phyloP scores from a whole-genome alignment of 2,888 invertebrate species.

The Lepetodrilus schrolli region DNA sequence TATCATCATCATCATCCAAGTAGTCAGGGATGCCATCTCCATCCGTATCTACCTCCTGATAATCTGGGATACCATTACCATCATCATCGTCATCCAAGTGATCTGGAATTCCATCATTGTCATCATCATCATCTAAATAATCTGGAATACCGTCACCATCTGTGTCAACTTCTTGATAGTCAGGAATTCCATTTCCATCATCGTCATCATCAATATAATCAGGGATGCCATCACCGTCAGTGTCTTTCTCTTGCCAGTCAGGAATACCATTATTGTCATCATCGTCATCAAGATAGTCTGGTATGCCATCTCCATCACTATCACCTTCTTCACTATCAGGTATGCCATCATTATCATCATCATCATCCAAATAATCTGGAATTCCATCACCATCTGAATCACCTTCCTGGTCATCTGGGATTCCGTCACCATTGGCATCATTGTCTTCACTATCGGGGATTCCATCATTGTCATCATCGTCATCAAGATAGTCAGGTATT shows the following conservation, averaged over 20 bases:
- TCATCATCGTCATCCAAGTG: conserved; percentile 47
- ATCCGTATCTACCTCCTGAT: conserved; percentile 58
- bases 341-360: conserved; percentile 71
- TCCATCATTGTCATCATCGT: conserved; percentile 70
- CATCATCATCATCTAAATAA: conserved; percentile 52
- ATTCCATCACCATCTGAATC: conserved; percentile 72
- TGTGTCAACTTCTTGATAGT: conserved; percentile 48
- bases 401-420: conserved; percentile 61
- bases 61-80: conserved; percentile 61
- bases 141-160: conserved; percentile 60
- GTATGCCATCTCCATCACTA: conserved; percentile 63
- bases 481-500: conserved; percentile 55
- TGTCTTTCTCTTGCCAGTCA: conserved; percentile 46
- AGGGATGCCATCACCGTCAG: conserved; percentile 58
- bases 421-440: conserved; percentile 66
- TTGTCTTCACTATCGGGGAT: conserved; percentile 63
- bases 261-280: conserved; percentile 65
- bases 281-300: conserved; percentile 50
- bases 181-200: conserved; percentile 60
- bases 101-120: conserved; percentile 66
- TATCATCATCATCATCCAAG: conserved; percentile 51
- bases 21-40: conserved; percentile 64
- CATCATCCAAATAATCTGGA: conserved; percentile 64
- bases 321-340: conserved; percentile 67
- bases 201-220: conserved; percentile 47